Evolutionary conservation across 2,797 vertebrate species (phyloP), one percentile per base, ranked within the genome.

Genomic region (Champsocephalus esox): DNA sequence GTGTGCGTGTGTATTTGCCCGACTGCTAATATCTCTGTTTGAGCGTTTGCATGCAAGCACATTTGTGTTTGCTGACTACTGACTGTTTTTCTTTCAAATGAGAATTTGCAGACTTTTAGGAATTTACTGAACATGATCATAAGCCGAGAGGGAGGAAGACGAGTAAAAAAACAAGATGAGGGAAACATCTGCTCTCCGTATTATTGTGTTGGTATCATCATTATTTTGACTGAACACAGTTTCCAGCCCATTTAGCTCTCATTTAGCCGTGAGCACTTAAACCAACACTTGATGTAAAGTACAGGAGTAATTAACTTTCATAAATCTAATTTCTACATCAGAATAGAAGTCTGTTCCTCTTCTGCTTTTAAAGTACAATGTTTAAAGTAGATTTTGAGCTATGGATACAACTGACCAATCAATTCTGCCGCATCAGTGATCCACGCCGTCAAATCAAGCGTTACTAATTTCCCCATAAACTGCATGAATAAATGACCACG

Each of bases 151-250:
- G 76, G 56, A 21, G 56, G 65, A 17, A 14, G 45, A 68, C 57
- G 9, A 0, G 2, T 50, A 2, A 4, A 38, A 71, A 55, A 65
- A 17, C 12, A 38, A 59, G 41, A 17, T 17, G 5, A 12, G 5
- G 11, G 57, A 51, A 60, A 75, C 77, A 76, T 77, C 74, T 82
- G 77, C 60, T 87, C 43, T 38, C 58, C 55, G 50, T 2, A 9
- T 9, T 57, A 77, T 77, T 44, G 32, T 64, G 65, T 32, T 19
- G 5, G 48, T 55, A 77, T 79, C 34, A 59, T 79, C 65, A n/a
- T 78, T 67, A 63, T 67, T 80, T 72, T 61, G 13, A 13, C 51
- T 14, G 19, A 61, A 38, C n/a, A 17, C 13, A 4, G 17, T 58
- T 62, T 54, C 57, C 21, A 52, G 71, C 61, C 75, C 19, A 12